Percentiles rank a stretch among this genome's conserved stretches.
Conservation (phyloP, 2,113 vertebrate species). For the Proteles cristata region DNA sequence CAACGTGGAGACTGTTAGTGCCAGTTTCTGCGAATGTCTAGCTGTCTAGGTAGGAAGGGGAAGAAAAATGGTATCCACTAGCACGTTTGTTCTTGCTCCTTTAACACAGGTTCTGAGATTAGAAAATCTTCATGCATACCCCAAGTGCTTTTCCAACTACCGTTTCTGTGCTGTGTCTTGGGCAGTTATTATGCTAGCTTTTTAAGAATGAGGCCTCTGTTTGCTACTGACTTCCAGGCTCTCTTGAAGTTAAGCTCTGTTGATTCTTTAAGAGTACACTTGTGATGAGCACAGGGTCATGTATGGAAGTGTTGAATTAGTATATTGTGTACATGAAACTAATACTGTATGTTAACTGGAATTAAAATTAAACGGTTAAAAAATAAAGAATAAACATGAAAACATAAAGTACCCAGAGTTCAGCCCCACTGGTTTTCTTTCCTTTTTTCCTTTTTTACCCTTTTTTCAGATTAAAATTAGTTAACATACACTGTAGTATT, state of each 20-base stretch:
- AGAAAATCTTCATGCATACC: neutral
- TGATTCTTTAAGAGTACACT: neutral
- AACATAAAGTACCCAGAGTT: neutral
- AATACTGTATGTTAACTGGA: neutral
- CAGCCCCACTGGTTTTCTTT: neutral
- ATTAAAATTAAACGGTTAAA: neutral
- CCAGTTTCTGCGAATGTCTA: neutral
- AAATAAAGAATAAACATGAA: neutral
- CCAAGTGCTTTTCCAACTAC: neutral
- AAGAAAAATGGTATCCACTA: neutral
- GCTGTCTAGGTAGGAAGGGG: neutral
- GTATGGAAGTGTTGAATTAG: neutral
- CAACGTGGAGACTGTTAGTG: neutral
- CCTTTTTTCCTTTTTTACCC: no score
- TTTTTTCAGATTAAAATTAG: no score
- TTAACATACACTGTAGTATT: no score
- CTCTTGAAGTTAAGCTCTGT: neutral
- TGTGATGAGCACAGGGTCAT: neutral
- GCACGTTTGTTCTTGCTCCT: neutral
- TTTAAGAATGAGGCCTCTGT: neutral
- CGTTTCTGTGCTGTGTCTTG: neutral
- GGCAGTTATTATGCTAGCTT: neutral
- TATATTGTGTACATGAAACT: neutral
- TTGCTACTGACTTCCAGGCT: neutral
- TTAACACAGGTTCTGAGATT: neutral